phyloP scores from a whole-genome alignment of 2,797 vertebrate genomes.

The Eidolon dupreanum region DNA sequence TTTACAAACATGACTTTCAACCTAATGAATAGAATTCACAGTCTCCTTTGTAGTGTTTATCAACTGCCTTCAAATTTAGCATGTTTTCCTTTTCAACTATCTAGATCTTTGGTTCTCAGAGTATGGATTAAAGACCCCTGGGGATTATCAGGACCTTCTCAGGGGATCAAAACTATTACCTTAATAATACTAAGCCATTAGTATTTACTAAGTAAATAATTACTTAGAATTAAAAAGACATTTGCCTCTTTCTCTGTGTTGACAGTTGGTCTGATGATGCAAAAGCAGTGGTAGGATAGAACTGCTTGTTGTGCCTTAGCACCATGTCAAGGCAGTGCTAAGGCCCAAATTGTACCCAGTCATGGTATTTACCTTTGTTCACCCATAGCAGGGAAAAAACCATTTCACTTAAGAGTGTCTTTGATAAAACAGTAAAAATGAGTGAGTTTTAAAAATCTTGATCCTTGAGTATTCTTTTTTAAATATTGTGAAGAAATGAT shows the following conservation, averaged over 20 bases:
- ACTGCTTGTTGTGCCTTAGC: neutral
- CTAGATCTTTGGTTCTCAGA: neutral
- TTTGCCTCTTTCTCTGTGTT: conserved; percentile 17
- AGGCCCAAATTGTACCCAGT: neutral
- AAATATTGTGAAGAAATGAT: conserved; percentile 7
- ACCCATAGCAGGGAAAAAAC: neutral
- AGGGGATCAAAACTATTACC: neutral
- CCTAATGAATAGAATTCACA: neutral
- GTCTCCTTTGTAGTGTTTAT: neutral
- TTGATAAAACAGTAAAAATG: conserved; percentile 28
- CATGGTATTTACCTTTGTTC: neutral
- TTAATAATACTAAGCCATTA: neutral
- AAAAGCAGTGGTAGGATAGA: neutral
- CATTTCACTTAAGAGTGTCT: neutral
- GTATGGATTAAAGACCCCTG: neutral
- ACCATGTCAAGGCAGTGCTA: neutral
- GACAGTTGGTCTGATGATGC: neutral
- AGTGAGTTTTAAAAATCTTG: neutral
- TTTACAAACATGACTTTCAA: neutral
- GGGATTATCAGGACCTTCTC: neutral
- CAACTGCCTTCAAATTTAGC: conserved; percentile 3
- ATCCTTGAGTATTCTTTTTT: neutral
- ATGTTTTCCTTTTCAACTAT: neutral
- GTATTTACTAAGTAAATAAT: conserved; percentile 22
- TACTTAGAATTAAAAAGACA: neutral